Evolutionary conservation across 1,140 invertebrate genomes (phyloP), one percentile per base, ranked within the genome.

Genomic region (Manduca sexta): DNA sequence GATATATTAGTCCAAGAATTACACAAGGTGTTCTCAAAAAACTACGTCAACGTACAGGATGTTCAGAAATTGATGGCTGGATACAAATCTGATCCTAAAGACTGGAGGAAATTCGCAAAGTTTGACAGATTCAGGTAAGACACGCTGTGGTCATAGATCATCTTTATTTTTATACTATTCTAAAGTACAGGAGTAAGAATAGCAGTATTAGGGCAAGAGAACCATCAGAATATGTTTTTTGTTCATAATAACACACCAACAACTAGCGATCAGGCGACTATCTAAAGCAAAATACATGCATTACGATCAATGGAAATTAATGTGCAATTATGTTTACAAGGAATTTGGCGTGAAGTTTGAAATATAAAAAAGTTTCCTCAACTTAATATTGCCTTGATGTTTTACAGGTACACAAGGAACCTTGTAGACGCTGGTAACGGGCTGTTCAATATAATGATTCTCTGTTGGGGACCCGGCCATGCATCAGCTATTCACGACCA

Each of bases 391-490:
- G 8, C 30, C 2, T 10, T 31, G 4, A n/a, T 35, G n/a, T 11
- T 66, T 72, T 4, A n/a, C 70, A 97, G 95, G 58, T 98, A 99
- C 71, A 98, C 97, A 0, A 84, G 97, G 15, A 98, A 98, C 85
- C 85, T 99, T 45, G 95, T 98, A 2, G 96, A 98, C 71, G 91
- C 90, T 56, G 97, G 97, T 7, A 99, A 99, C 81, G 98, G 96
- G 1, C 97, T 96, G 77, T 99, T 98, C 82, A 99, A 99, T 84
- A 87, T 99, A 54, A 97, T 99, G 92, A 89, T 98, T 14, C 77
- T 99, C 0, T 99, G 97, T 81, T 99, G 98, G 98, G 94, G 95
- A 21, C 95, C 98, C 74, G 95, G 95, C 17, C 96, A 98, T 54
- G 94, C 93, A 0, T 98, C 96, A 0, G 91, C 94, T 11, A 98